Percentiles rank a stretch among this genome's conserved stretches.
Evolutionary conservation across 1,140 invertebrate genomes (phyloP).

Genomic region (Sitobion miscanthi): DNA sequence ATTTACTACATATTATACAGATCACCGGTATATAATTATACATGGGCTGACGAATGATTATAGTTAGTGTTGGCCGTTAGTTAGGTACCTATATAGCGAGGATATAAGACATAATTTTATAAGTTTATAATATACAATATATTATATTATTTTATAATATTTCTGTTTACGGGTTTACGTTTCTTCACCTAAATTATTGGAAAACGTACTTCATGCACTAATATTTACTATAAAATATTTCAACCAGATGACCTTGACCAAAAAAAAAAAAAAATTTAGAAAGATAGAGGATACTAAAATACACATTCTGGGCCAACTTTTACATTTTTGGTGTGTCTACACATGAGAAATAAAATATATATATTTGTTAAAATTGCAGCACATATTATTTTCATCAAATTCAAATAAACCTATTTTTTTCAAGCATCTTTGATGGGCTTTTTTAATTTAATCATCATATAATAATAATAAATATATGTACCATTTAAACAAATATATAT

Average conservation of each 20-base stretch:
- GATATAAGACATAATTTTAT: neutral
- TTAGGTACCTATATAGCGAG: neutral
- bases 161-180: neutral
- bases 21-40: neutral
- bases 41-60: neutral
- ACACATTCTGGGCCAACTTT: neutral
- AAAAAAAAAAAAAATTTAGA: neutral
- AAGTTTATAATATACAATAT: neutral
- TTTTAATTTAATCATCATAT: neutral
- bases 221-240: neutral
- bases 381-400: neutral
- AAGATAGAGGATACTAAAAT: neutral
- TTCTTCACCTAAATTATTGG: neutral
- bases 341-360: neutral
- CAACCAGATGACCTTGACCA: neutral
- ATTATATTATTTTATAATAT: neutral
- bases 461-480: neutral
- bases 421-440: neutral
- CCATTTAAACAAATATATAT: neutral
- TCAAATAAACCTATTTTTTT: neutral
- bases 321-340: neutral
- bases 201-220: neutral
- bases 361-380: neutral
- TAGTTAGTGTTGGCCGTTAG: neutral
- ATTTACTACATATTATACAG: neutral